Conservation (phyloP, 2,797 vertebrate species). For the Acanthis flammea region DNA sequence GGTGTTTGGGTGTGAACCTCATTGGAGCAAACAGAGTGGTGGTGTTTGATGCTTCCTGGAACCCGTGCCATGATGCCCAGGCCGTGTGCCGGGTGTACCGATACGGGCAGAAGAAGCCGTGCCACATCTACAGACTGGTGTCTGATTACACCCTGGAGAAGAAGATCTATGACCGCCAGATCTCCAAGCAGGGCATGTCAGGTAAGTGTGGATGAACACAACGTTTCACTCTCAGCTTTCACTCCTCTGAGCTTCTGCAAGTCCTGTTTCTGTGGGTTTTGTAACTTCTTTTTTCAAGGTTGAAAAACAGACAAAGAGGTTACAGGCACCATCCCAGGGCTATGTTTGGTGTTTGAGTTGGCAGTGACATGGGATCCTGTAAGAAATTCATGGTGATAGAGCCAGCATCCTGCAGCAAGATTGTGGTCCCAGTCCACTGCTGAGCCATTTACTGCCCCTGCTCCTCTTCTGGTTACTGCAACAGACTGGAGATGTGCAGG, state of each 20-base stretch:
- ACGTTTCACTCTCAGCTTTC: neutral
- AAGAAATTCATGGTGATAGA: neutral
- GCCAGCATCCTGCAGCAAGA: neutral
- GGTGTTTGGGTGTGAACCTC: slow-evolving; percentile 95
- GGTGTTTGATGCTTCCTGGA: slow-evolving; percentile 98
- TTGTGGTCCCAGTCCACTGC: neutral
- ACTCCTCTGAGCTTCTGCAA: neutral
- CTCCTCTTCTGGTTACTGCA: neutral
- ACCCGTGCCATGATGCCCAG: slow-evolving; percentile 97
- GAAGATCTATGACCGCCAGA: slow-evolving; percentile 98
- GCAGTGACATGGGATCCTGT: neutral
- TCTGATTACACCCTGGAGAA: slow-evolving; percentile 97
- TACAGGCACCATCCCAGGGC: neutral
- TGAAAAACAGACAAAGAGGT: neutral
- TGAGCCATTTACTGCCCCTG: neutral
- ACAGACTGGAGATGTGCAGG: neutral
- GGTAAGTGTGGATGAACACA: slow-evolving; percentile 70
- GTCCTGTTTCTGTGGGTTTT: neutral
- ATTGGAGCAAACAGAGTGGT: slow-evolving; percentile 97
- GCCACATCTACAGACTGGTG: slow-evolving; percentile 95
- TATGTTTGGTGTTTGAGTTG: neutral
- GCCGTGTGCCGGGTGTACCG: slow-evolving; percentile 96
- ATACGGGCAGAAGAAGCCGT: slow-evolving; percentile 95
- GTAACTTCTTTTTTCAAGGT: neutral
- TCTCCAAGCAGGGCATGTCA: slow-evolving; percentile 99